phyloP scores from a whole-genome alignment of 2,113 vertebrate species.

The Forbesichthys agassizii region DNA sequence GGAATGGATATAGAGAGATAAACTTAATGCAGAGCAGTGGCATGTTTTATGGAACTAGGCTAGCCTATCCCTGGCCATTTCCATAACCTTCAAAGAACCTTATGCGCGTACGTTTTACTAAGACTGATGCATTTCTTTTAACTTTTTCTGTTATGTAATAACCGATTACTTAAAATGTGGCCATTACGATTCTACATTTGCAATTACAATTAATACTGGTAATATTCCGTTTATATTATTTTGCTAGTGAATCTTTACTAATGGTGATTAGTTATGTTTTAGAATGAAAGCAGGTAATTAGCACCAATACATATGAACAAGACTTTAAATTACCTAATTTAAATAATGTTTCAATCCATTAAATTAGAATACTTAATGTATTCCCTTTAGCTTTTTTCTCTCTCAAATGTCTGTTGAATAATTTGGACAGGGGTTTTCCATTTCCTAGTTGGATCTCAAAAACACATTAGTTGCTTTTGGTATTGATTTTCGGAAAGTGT shows the following conservation, averaged over 20 bases:
- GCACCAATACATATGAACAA: slow-evolving; percentile 24
- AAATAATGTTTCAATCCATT: slow-evolving; percentile 33
- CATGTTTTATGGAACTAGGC: slow-evolving; percentile 33
- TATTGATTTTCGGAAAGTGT: too few relatives aligned
- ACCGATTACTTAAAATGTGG: not conserved
- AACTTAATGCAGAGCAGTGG: slow-evolving; percentile 31
- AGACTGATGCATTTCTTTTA: not conserved
- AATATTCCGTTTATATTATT: slow-evolving; percentile 24
- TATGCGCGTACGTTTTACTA: slow-evolving; percentile 15
- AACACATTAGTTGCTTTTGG: too few relatives aligned
- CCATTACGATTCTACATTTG: slow-evolving; percentile 15
- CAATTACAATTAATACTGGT: slow-evolving; percentile 2
- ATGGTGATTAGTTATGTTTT: slow-evolving; percentile 37
- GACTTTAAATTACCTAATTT: slow-evolving; percentile 49
- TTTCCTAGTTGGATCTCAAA: too few relatives aligned
- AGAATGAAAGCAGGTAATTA: slow-evolving; percentile 56
- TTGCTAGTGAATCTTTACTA: slow-evolving; percentile 48
- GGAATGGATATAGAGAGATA: slow-evolving; percentile 21
- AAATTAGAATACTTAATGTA: slow-evolving; percentile 36
- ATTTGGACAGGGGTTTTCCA: too few relatives aligned
- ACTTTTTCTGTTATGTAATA: not conserved
- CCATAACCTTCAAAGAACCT: slow-evolving; percentile 35
- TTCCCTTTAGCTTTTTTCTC: not conserved
- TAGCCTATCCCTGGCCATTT: slow-evolving; percentile 41
- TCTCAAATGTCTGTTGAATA: too few relatives aligned